phyloP scores from a whole-genome alignment of 2,113 vertebrate species.

The Marmota flaviventris region DNA sequence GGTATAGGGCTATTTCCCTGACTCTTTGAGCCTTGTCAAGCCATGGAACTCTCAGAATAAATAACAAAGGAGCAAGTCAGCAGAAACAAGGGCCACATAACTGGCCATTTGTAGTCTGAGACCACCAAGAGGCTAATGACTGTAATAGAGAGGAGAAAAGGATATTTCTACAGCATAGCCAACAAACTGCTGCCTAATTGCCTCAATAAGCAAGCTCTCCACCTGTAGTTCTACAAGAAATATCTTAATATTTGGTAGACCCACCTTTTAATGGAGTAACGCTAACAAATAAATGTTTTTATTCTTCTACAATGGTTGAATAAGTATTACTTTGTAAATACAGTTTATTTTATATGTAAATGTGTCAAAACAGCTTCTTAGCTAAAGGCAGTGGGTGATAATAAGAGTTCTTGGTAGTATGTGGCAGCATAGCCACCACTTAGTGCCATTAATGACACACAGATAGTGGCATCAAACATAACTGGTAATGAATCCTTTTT shows the following conservation, averaged over 20 bases:
- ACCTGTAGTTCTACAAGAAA: neutral
- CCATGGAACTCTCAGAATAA: neutral
- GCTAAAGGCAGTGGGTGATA: neutral
- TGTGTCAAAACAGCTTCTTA: conserved; percentile 7
- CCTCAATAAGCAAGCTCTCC: neutral
- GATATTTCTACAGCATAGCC: neutral
- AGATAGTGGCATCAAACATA: neutral
- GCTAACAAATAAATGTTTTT: neutral
- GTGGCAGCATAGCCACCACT: neutral
- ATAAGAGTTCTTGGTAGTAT: neutral
- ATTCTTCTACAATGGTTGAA: neutral
- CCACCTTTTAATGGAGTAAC: neutral
- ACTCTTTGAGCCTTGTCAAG: neutral
- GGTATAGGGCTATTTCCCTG: neutral
- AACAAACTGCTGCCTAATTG: neutral
- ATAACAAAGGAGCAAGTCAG: conserved; percentile 47
- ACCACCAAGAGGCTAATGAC: neutral
- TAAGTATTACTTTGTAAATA: conserved; percentile 27
- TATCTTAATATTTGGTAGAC: neutral
- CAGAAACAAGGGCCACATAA: neutral
- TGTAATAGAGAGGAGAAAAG: neutral
- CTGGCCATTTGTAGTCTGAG: neutral
- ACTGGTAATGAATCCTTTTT: neutral
- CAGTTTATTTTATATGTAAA: neutral
- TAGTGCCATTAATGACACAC: neutral